These are phyloP conservation scores for Rousettus madagascariensis DNA, from an alignment of 2,797 vertebrate genomes.

Conservation along the genomic window DNA sequence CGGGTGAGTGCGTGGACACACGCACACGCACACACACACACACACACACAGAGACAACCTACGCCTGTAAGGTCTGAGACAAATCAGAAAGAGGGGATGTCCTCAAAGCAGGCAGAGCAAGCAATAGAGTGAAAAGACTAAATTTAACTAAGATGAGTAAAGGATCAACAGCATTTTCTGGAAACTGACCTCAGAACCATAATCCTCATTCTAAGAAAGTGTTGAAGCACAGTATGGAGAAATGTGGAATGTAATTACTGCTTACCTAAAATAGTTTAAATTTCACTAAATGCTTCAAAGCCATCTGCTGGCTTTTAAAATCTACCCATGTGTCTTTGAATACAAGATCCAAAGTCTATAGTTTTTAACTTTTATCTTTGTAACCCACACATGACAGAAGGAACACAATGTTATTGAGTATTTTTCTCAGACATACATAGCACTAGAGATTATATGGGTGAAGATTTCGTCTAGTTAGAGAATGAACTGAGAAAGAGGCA, in stretches of 20 bases:
- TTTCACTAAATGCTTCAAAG: background rate
- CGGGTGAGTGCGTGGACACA: rapidly evolving
- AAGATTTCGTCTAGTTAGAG: background rate
- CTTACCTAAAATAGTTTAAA: background rate
- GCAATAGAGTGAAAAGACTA: background rate
- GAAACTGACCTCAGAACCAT: background rate
- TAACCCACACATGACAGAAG: background rate
- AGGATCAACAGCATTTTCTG: background rate
- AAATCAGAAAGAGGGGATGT: background rate
- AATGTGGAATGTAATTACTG: background rate
- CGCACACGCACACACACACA: too few species aligned
- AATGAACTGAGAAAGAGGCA: background rate
- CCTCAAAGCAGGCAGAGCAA: background rate
- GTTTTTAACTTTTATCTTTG: background rate
- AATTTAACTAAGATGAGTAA: background rate
- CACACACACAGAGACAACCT: background rate
- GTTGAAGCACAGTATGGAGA: background rate
- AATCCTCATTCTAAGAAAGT: background rate
- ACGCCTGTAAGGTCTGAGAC: background rate
- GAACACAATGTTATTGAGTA: background rate
- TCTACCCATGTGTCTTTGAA: background rate
- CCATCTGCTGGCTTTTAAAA: background rate
- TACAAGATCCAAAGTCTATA: background rate
- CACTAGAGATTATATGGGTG: background rate
- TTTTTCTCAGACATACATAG: background rate